Evolutionary conservation across 2,888 invertebrate species (phyloP), one percentile per base, ranked within the genome.

Genomic region (Gymnocheta viridis): DNA sequence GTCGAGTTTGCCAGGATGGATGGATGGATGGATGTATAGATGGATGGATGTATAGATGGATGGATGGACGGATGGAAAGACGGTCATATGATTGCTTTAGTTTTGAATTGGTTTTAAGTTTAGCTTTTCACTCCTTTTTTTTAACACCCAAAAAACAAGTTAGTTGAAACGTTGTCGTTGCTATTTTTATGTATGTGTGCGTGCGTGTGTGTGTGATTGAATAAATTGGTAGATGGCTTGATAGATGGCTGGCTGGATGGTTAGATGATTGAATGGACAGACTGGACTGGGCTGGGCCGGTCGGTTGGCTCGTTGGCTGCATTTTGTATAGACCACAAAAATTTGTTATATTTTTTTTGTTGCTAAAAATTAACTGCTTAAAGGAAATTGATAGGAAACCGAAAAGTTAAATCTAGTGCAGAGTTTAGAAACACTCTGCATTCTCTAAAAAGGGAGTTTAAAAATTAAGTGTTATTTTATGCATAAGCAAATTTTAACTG

Each of bases 351-450:
- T 67, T 73, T 66, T 76, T 79, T 66, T 77, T 80, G 67, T 73
- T 80, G 62, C 72, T 84, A 7, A 77, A 84, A 81, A 81, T 84
- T 73, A 62, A 84, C 84, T 73, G 81, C 81, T 81, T 73, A 73
- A 69, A 84, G 84, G 84, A 84, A 84, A 81, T 81, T 84, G 84
- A 78, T 84, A 81, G 84, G 81, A 84, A 84, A 81, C 84, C 81
- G 35, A 84, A 84, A 72, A 84, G 41, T 78, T 78, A 73, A 81
- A 84, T 77, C 81, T 81, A 69, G 77, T 74, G 77, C 73, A 84
- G 49, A 58, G 56, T 27, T 66, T 67, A 66, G 38, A 69, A 58
- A 29, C 10, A 51, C 22, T 22, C 17, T 38, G 27, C 2, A n/a
- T n/a, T n/a, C 14, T 47, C 14, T 14, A 4, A 47, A 66, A 24